Evolutionary conservation across 2,797 vertebrate species (phyloP).

Genomic region (Eospalax fontanierii): DNA sequence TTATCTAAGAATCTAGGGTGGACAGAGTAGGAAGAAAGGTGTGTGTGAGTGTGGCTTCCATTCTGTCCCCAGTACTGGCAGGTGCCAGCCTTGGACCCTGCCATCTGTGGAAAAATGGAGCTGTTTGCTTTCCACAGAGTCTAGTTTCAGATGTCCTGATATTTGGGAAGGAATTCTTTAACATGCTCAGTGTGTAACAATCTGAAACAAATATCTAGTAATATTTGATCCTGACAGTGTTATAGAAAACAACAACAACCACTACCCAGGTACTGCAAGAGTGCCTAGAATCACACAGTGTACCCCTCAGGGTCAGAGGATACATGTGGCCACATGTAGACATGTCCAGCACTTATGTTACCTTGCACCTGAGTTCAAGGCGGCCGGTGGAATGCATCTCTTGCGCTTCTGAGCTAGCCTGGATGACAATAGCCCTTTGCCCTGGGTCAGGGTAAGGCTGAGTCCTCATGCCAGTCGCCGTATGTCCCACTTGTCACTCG

Average conservation of each 20-base stretch:
- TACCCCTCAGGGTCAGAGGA: accelerated
- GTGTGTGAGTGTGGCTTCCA: not conserved
- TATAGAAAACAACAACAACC: not conserved
- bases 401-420: not conserved
- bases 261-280: not conserved
- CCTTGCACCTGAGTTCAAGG: not conserved
- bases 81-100: not conserved
- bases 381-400: too few relatives aligned
- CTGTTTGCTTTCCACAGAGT: not conserved
- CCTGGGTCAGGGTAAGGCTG: accelerated
- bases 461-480: accelerated
- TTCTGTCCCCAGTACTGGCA: not conserved
- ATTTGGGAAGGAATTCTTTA: not conserved
- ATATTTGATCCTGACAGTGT: not conserved
- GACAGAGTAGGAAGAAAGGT: not conserved
- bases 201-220: not conserved
- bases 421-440: not conserved
- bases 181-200: not conserved
- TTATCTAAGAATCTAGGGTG: not conserved
- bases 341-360: accelerated
- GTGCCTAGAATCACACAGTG: too few relatives aligned
- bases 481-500: accelerated
- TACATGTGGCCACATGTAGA: too few relatives aligned
- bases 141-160: not conserved
- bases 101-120: not conserved